Percentiles rank a stretch among this genome's conserved stretches.
Conservation (phyloP, 2,113 vertebrate genomes). For the Mus spicilegus region DNA sequence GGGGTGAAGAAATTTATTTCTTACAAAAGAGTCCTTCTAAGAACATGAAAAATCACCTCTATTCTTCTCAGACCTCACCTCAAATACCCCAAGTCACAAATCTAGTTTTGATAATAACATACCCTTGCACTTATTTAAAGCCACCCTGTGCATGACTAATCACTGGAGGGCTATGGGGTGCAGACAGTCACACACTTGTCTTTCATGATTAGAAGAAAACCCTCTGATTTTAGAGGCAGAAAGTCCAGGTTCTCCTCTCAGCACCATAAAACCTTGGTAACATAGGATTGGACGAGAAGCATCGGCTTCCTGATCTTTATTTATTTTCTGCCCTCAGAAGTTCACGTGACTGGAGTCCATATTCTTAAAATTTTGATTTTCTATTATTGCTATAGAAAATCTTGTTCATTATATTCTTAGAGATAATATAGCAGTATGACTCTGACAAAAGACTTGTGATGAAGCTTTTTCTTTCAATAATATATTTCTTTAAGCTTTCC, state of each 20-base stretch:
- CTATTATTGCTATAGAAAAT: not conserved
- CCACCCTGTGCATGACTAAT: not conserved
- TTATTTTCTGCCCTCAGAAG: not conserved
- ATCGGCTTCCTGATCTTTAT: not conserved
- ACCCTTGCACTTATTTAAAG: not conserved
- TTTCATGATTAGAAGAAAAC: not conserved
- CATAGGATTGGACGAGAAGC: not conserved
- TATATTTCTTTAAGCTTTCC: not conserved
- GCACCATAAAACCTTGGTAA: not conserved
- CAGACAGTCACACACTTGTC: not conserved
- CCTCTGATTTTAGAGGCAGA: not conserved
- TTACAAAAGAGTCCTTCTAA: not conserved
- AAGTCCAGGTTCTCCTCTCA: not conserved
- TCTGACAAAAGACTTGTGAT: not conserved
- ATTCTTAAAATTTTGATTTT: conserved; percentile 20
- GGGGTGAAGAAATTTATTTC: not conserved
- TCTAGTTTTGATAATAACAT: not conserved
- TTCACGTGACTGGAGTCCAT: not conserved
- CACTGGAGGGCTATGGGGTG: not conserved
- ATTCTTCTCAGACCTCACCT: not conserved
- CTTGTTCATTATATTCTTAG: not conserved
- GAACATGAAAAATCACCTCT: not conserved
- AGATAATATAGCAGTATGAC: not conserved
- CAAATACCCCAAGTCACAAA: not conserved
- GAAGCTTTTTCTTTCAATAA: not conserved